Percentiles rank a stretch among this genome's conserved stretches.
Conservation (phyloP, 1,140 invertebrate species). For the Meloidogyne exigua region DNA sequence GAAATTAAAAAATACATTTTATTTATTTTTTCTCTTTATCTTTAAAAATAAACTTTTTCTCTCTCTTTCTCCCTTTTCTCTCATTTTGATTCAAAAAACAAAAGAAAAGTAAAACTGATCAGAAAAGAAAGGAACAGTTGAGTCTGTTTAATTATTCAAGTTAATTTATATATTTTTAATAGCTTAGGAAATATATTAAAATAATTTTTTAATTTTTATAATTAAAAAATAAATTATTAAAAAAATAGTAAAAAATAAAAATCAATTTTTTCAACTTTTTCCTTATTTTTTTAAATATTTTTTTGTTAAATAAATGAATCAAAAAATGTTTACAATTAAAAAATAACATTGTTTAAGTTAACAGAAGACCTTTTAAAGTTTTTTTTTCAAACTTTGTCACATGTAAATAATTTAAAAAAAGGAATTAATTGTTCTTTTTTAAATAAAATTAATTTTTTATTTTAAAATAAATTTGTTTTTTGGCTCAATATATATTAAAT, state of each 20-base stretch:
- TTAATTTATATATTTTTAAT: no score
- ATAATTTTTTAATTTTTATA: no score
- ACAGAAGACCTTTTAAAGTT: not conserved
- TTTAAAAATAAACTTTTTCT: not conserved
- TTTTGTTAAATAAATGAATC: not conserved
- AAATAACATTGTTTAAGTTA: not conserved
- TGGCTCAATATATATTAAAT: no score
- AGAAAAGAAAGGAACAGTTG: no score
- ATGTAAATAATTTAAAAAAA: not conserved
- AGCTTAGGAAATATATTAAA: no score
- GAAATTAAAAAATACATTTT: not conserved
- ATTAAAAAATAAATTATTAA: not conserved
- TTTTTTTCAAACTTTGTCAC: not conserved
- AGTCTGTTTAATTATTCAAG: no score
- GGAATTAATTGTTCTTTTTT: no score
- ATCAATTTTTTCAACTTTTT: not conserved
- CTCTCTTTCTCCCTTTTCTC: not conserved
- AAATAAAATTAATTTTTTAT: no score
- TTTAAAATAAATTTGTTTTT: no score
- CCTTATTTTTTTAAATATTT: not conserved
- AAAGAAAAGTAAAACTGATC: not conserved
- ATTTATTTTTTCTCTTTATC: no score
- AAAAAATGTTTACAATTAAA: slow-evolving; percentile 5
- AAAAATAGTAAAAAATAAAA: no score
- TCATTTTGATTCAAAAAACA: not conserved